Evolutionary conservation across 1,140 invertebrate genomes (phyloP), one percentile per base, ranked within the genome.

Genomic region (Drosophila rufa): DNA sequence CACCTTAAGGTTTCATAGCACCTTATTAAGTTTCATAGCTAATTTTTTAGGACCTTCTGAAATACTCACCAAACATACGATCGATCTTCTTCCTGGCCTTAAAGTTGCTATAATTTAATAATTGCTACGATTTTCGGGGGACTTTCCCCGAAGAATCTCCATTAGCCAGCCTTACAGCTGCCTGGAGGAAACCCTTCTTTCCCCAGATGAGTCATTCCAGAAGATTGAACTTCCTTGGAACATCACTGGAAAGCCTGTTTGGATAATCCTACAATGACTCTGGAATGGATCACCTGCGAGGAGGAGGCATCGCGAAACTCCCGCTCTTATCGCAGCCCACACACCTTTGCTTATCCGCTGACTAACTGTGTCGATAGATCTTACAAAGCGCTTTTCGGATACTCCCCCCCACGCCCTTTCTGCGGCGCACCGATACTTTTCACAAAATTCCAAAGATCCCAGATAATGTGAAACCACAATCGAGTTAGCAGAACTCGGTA

Each of bases 391-490:
- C 14, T 61, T 59, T 58, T 30, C n/a, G 27, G 12, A 38, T 67
- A 43, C 65, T 22, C 15, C 30, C 30, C 46, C 47, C 22, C 8
- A 4, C 4, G 25, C 46, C 27, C 36, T 17, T 42, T n/a, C 17
- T 19, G 12, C 8, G 30, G 30, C 30, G 30, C 46, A 70, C 25
- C 67, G 38, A 75, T 84, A 61, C 45, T 62, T 76, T 76, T 66
- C 43, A 81, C 62, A 64, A 76, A 76, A 82, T 82, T 82, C 53
- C 33, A 67, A 56, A 87, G 80, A 86, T 86, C 60, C 55, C 6
- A 82, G 83, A 86, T 86, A 87, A 77, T 82, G 80, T 51, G 48
- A 67, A 66, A 74, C 55, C 64, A 79, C 75, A 87, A 82, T 68
- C 61, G 66, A 82, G 76, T 87, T 82, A 82, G 66, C 60, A 69